Evolutionary conservation across 1,140 invertebrate genomes (phyloP), one percentile per base, ranked within the genome.

Genomic region (Euura saliciscinereae): DNA sequence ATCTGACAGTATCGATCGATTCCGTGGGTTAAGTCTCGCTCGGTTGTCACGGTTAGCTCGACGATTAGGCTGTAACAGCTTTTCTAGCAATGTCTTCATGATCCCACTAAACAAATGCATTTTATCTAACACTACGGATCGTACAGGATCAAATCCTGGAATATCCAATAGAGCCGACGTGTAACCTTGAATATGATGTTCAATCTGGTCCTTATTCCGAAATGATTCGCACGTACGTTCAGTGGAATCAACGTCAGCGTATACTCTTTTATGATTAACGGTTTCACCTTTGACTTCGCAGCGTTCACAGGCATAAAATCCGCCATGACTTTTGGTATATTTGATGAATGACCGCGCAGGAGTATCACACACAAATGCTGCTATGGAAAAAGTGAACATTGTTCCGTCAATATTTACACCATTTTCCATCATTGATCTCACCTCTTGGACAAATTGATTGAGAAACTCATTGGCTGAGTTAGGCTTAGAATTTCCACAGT

Each of bases 301-400:
- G 71, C 76, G 75, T 45, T 81, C 79, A 69, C 78, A 81, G 10
- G 67, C 71, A 70, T 69, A 75, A 75, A 74, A 81, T 44, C 72
- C 75, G 1, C 73, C 73, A 7, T 74, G 75, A 43, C 46, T 66
- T 72, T 81, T 79, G 8, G 51, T 74, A 10, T 71, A 68, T 73
- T 80, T 81, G 1, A 79, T 1, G 71, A 69, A 78, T 13, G 76
- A 45, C 51, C 75, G 70, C 2, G 78, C 78, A 10, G 70, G 70
- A 0, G 75, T 74, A 71, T 81, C 77, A 69, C 73, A 75, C 6
- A 76, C 8, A 43, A 78, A 75, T 71, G 71, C 70, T 11, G 46
- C 71, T 6, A 73, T 46, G 10, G 46, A 7, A 72, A 77, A 78
- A 69, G 43, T 4, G 71, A 72, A 73, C n/a, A 44, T 70, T 70